Base-by-base conservation (phyloP, 2,113 vertebrate species). In the Engraulis encrasicolus region DNA sequence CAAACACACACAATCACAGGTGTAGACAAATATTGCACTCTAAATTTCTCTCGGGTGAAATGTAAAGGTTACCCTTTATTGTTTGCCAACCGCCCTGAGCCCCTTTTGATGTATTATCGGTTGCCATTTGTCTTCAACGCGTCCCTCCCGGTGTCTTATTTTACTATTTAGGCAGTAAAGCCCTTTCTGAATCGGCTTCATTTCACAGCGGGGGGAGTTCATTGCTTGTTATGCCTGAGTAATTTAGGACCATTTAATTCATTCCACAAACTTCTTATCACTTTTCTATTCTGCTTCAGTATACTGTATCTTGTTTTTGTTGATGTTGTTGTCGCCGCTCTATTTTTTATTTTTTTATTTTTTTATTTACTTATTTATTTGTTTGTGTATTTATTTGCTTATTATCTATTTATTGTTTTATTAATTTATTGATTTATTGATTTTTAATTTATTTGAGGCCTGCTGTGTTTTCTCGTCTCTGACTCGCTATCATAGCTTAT, bases 141-240 rank as follows among this genome's bases (percentile, higher is more conserved):
- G 66, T 31, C 31, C 31, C 31, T 74, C 14, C 34, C 1, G 31
- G 27, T 74, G 66, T 74, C 34, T 74, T 31, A 9, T 34, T 18
- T 74, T 36, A 0, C 31, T 74, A 27, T 74, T 12, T 31, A 17
- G 17, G 34, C 11, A 74, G 31, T 74, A 27, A 23, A 74, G 66
- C 23, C 34, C 27, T 15, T 14, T 17, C 14, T 18, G 11, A 74
- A 15, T 9, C 66, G 0, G 66, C 66, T 74, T 74, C 66, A 74
- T 74, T 74, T 74, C 23, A 74, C 66, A 74, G 66, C 66, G 31
- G 66, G 66, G n/a, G 66, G 66, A 34, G 66, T 74, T 74, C 34
- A n/a, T 74, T 23, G 66, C 3, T 12, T 34, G 23, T 11, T 2
- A 74, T 34, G 66, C 23, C 66, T 34, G 66, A 34, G 11, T 74